Evolutionary conservation across 2,888 invertebrate genomes (phyloP), one percentile per base, ranked within the genome.

Genomic region (Apotomis betuletana): DNA sequence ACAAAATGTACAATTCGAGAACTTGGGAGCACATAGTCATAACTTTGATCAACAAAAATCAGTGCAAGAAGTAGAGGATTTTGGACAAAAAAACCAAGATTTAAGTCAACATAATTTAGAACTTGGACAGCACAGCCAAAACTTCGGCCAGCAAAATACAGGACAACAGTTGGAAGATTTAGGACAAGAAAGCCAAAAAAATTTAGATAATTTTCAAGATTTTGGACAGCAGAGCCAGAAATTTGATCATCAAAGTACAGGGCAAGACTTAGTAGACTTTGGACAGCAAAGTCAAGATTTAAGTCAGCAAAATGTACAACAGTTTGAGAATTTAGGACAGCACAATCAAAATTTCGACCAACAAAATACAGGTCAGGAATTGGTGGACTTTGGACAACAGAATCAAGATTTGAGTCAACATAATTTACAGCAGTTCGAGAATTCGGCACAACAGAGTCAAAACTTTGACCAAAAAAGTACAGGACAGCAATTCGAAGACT

Each of bases 401-500:
- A 71, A 73, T 13, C 65, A 69, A 5, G 77, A 67, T 38, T 51
- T 67, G 5, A 27, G 38, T 44, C 58, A 67, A 38, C 58, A 67
- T 49, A 59, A 67, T 52, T 12, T 67, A 12, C 59, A 67, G 12
- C 52, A 52, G 41, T 60, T 59, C 5, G 13, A 38, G 3, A 60
- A 51, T 60, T 38, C 36, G 8, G 51, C 10, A 13, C 67, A 57
- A 5, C 67, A 64, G 5, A 46, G n/a, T 13, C 67, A 58, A n/a
- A 51, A 51, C 13, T 15, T 15, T 51, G 58, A 68, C 52, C 60
- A 68, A 36, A 15, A 54, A 77, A 73, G 77, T 76, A 54, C 75
- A 74, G 15, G 75, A 76, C 38, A 75, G 76, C 70, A 68, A 36
- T 44, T 60, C 1, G 13, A 59, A 27, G 51, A 52, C 27, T 60